Percentiles rank a stretch among this genome's conserved stretches.
These are phyloP conservation scores for Callimorpha dominula DNA, from an alignment of 2,888 invertebrate species.

Conservation along the genomic window DNA sequence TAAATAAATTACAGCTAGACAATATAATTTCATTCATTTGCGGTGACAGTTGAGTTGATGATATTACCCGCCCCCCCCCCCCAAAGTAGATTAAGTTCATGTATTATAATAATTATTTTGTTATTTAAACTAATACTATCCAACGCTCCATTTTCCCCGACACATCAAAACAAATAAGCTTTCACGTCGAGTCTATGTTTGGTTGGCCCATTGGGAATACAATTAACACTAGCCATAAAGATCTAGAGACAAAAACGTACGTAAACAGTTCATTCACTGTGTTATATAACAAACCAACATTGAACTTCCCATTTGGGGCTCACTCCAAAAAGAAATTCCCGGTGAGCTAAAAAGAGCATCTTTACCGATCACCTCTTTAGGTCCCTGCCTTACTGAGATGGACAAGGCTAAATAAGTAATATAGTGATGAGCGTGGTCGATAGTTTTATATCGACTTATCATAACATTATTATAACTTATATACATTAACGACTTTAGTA, in stretches of 20 bases:
- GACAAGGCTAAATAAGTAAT: constrained; percentile 68
- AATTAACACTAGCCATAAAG: constrained; percentile 46
- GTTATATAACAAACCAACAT: constrained; percentile 61
- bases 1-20: too few relatives aligned
- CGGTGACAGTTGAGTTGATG: too few relatives aligned
- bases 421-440: constrained; percentile 38
- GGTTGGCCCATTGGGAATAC: constrained; percentile 17
- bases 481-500: background rate
- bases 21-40: too few relatives aligned
- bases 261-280: constrained; percentile 63
- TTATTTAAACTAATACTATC: background rate
- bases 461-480: background rate
- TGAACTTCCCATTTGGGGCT: constrained; percentile 63
- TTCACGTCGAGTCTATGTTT: constrained; percentile 26
- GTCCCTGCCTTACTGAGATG: constrained; percentile 68
- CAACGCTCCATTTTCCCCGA: constrained; percentile 1
- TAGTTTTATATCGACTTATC: constrained; percentile 11
- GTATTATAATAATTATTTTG: too few relatives aligned
- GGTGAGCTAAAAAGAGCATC: constrained; percentile 70
- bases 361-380: constrained; percentile 71
- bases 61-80: too few relatives aligned
- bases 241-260: constrained; percentile 45
- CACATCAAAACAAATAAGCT: constrained; percentile 39
- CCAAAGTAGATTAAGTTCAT: too few relatives aligned
- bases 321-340: constrained; percentile 74